phyloP scores from a whole-genome alignment of 2,113 vertebrate genomes.

The Pogonocichla stellata region DNA sequence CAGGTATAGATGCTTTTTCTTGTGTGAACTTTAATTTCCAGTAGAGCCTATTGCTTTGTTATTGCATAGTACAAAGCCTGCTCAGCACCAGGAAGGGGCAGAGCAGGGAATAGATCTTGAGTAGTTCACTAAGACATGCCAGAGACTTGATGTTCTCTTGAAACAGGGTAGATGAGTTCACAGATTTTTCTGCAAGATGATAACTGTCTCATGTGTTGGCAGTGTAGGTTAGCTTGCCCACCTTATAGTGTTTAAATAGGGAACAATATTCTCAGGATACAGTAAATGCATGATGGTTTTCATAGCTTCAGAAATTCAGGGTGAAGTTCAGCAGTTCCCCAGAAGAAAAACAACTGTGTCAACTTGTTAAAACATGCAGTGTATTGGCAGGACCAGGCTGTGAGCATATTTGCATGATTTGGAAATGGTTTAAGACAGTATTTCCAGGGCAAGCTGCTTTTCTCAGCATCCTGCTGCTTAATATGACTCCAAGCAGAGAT shows the following conservation, averaged over 20 bases:
- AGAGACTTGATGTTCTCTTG: background rate
- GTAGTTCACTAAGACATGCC: background rate
- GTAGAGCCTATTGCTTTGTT: background rate
- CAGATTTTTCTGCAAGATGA: background rate
- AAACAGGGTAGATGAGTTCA: background rate
- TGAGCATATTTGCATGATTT: background rate
- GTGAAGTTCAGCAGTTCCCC: background rate
- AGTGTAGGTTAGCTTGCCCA: background rate
- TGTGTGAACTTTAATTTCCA: background rate
- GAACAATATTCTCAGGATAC: background rate
- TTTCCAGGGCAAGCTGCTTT: background rate
- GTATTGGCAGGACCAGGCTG: background rate
- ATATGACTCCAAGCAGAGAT: background rate
- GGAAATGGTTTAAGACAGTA: background rate
- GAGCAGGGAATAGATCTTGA: background rate
- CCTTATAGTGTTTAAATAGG: background rate
- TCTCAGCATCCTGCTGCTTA: background rate
- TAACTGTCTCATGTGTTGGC: background rate
- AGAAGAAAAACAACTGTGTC: background rate
- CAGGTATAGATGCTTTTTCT: background rate
- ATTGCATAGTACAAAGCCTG: background rate
- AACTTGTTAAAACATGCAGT: background rate
- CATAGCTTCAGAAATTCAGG: background rate
- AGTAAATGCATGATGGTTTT: background rate
- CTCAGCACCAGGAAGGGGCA: background rate